Percentiles rank a stretch among this genome's conserved stretches.
These are phyloP conservation scores for Stegodyphus dumicola DNA, from an alignment of 1,140 invertebrate species.

Conservation along the genomic window DNA sequence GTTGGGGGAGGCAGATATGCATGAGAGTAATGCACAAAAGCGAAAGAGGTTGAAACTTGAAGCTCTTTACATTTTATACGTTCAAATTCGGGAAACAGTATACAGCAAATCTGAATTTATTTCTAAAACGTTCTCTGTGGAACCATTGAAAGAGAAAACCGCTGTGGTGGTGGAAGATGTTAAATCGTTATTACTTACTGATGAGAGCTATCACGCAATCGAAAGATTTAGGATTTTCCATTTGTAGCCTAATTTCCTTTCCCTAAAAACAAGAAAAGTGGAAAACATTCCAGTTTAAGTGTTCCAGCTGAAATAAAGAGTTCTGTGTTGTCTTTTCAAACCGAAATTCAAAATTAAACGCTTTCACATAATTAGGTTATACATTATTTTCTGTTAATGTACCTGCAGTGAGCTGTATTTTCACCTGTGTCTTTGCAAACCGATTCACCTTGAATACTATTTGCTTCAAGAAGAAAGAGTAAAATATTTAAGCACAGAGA, in stretches of 20 bases:
- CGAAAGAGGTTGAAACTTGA: too few species aligned
- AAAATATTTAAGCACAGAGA: too few species aligned
- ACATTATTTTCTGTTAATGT: constrained; percentile 3
- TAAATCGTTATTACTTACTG: constrained; percentile 54
- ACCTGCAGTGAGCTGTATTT: too few species aligned
- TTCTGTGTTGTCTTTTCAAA: not conserved
- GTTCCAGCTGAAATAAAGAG: constrained; percentile 8
- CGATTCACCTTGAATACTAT: too few species aligned
- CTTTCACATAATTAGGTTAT: constrained; percentile 12
- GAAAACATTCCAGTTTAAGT: constrained; percentile 22
- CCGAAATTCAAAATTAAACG: constrained; percentile 29
- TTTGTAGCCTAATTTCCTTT: constrained; percentile 43
- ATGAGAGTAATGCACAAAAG: too few species aligned
- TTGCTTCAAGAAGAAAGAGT: too few species aligned
- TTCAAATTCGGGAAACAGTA: too few species aligned
- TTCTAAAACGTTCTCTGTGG: constrained; percentile 11
- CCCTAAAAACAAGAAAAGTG: constrained; percentile 6
- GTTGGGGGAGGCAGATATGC: too few species aligned
- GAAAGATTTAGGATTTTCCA: constrained; percentile 40
- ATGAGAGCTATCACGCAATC: constrained; percentile 46
- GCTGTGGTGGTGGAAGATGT: constrained; percentile 17
- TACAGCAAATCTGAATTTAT: not conserved
- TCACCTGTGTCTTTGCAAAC: too few species aligned
- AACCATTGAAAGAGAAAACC: not conserved
- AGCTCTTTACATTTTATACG: too few species aligned